Evolutionary conservation across 2,797 vertebrate genomes (phyloP).

Genomic region (Rhynchotus rufescens): DNA sequence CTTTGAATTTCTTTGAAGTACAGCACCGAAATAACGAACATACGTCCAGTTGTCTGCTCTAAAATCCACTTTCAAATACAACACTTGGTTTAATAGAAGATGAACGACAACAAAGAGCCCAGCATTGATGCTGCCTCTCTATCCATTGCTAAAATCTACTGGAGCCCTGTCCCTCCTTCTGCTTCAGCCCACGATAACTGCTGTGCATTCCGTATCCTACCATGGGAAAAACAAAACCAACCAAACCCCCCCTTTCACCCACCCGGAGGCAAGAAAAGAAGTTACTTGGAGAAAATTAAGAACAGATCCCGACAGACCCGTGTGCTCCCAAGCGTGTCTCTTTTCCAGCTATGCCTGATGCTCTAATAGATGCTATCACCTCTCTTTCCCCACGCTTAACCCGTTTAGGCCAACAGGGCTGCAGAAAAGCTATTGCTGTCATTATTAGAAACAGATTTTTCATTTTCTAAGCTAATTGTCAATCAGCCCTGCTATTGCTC

Average conservation of each 20-base stretch:
- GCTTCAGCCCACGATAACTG: background rate
- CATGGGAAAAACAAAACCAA: background rate
- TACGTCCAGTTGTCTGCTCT: background rate
- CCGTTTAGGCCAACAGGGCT: background rate
- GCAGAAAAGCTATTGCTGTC: background rate
- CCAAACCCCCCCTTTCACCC: background rate
- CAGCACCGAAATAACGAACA: background rate
- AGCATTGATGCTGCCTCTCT: background rate
- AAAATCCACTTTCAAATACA: background rate
- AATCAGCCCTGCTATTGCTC: constrained; percentile 7
- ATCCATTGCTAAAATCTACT: background rate
- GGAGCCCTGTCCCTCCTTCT: background rate
- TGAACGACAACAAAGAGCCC: background rate
- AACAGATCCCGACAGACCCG: background rate
- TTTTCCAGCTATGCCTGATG: background rate
- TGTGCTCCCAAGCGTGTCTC: background rate
- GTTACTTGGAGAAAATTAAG: background rate
- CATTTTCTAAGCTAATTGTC: constrained; percentile 30
- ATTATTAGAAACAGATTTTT: constrained; percentile 57
- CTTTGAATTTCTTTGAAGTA: background rate
- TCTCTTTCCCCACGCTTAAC: background rate
- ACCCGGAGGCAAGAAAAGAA: background rate
- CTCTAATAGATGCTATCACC: background rate
- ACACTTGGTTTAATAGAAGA: background rate
- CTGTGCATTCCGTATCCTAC: background rate